Base-by-base conservation (phyloP, 92 coral and sea anemone species). In the Chrysogorgia sp. region DNA sequence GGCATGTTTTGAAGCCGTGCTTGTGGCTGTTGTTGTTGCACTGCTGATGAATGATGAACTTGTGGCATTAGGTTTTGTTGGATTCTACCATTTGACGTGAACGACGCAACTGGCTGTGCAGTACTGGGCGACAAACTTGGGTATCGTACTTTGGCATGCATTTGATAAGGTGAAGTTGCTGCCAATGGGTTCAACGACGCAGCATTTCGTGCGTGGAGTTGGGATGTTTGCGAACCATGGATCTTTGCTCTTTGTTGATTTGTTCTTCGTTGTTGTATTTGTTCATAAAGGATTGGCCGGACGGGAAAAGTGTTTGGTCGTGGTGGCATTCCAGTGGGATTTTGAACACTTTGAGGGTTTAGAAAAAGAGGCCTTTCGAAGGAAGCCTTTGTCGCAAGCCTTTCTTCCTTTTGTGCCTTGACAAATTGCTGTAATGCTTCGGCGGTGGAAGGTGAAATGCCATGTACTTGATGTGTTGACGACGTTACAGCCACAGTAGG, bases 31-130 rank as follows among this genome's bases (percentile, higher is more conserved):
- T 58, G 63, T 52, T 53, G 65, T 56, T 48, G 64, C 17, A 53
- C 28, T 34, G 2, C 15, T 14, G 52, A 43, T 25, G 78, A 14
- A 22, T 52, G 79, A 14, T 59, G 45, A n/a, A 52, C 10, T 29
- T 58, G 79, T 20, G 58, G 64, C 79, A 72, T 72, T 21, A 72
- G 14, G 37, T 72, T 72, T 34, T 72, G 79, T 50, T 72, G 79
- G n/a, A 72, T 40, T 56, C 65, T 19, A 30, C 65, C 65, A 31
- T 28, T 41, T 72, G 79, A 20, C 15, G 76, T 1, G 37, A 69
- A 69, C 3, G 70, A 63, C 7, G 75, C 20, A 5, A 53, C 47
- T 45, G 64, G 23, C 58, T 72, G 79, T 52, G 24, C 50, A 12
- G 64, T 20, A 55, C 34, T 72, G 0, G 65, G 49, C 35, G 64